phyloP scores from a whole-genome alignment of 2,888 invertebrate genomes.

The Zygogramma bicolorata region DNA sequence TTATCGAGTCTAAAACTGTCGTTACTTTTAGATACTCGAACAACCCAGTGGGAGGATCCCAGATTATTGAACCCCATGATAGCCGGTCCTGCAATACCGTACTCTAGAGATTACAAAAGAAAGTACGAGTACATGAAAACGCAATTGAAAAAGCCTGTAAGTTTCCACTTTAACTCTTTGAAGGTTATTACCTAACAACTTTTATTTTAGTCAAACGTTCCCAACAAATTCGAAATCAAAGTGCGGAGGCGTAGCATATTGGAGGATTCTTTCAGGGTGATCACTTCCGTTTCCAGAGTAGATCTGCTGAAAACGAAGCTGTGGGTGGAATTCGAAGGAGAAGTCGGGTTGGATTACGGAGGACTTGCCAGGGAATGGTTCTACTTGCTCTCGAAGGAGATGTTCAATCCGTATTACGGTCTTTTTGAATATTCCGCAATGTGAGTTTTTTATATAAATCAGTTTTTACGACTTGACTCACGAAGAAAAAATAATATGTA shows the following conservation, averaged over 20 bases:
- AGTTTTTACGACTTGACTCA: no score
- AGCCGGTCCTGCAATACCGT: conserved; percentile 97
- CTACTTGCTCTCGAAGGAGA: conserved; percentile 97
- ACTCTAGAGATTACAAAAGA: conserved; percentile 98
- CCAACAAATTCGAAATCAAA: conserved; percentile 98
- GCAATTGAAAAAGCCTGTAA: conserved; percentile 93
- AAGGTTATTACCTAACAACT: conserved; percentile 25
- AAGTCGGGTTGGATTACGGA: conserved; percentile 96
- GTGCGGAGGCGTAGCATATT: conserved; percentile 90
- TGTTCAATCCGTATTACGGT: conserved; percentile 99
- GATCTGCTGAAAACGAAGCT: conserved; percentile 96
- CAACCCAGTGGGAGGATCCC: conserved; percentile 99
- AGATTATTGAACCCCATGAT: conserved; percentile 95
- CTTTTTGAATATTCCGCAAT: conserved; percentile 99
- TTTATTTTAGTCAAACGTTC: conserved; percentile 86
- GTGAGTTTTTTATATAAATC: no score
- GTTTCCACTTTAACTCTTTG: conserved; percentile 45
- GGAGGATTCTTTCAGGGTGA: conserved; percentile 96
- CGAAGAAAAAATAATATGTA: no score
- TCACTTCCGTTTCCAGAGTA: conserved; percentile 89
- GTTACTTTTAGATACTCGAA: conserved; percentile 82
- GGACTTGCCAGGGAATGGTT: conserved; percentile 98
- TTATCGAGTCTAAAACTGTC: no score
- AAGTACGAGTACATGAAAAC: conserved; percentile 99
- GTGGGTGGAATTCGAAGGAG: conserved; percentile 99